Base-by-base conservation (phyloP, 2,888 invertebrate genomes). In the Noctua janthina region DNA sequence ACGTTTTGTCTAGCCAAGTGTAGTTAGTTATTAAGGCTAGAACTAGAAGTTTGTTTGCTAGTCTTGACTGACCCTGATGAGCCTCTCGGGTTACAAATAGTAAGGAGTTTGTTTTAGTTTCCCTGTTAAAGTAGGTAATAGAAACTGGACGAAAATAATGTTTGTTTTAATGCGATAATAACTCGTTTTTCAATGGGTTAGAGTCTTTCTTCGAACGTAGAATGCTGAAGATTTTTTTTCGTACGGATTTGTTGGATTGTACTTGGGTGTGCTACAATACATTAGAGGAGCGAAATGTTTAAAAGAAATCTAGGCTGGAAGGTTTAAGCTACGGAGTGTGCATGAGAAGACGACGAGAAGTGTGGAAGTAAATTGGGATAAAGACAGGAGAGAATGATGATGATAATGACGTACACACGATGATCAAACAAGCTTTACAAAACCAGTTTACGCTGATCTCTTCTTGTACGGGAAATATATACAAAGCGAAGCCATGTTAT, bases 11-110 rank as follows among this genome's bases (percentile, higher is more conserved):
- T 43, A 43, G 49, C 23, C 17, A 54, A 72, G 83, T 78, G 69
- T 13, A 29, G 75, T 70, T 79, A 81, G 77, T 87, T 81, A 88
- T 87, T 83, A 86, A 70, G 84, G 76, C 75, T 83, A 85, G 70
- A 81, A 69, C 68, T 71, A 75, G 76, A 87, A 87, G 72, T 81
- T 87, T 77, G 87, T 83, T 85, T 76, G 71, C 70, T 75, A 72
- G 87, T 72, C 77, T 76, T 85, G 78, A 87, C 80, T 85, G 79
- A 78, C 80, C 70, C 29, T 87, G 88, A 87, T 86, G 85, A 87
- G 88, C 81, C 81, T 82, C 87, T 83, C 29, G 79, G 78, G 88
- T 83, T 74, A 79, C 88, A 83, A 86, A 87, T 83, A 85, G 74
- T 70, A 66, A 73, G 68, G 73, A 62, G 71, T 74, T 79, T 70